Evolutionary conservation across 2,888 invertebrate species (phyloP).

Genomic region (Drosophila buzzatii): DNA sequence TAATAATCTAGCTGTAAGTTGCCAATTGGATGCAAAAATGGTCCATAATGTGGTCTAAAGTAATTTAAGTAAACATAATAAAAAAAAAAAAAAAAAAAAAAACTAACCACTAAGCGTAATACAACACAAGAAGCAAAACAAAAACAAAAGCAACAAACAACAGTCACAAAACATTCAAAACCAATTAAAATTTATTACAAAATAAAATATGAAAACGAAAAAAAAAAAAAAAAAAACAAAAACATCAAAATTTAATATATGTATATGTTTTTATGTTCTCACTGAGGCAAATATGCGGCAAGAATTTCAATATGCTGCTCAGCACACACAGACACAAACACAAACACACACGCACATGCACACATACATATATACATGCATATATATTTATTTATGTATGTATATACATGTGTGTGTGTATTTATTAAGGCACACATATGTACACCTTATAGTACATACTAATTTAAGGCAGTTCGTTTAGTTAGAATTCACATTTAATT

Average conservation of each 20-base stretch:
- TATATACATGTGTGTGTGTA: not conserved
- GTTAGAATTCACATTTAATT: slow-evolving; percentile 8
- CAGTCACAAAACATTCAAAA: slow-evolving; percentile 64
- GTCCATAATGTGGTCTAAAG: slow-evolving; percentile 60
- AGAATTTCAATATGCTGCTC: slow-evolving; percentile 12
- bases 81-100: slow-evolving; percentile 20
- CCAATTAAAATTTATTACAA: slow-evolving; percentile 62
- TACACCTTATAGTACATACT: slow-evolving; percentile 21
- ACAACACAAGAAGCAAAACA: slow-evolving; percentile 21
- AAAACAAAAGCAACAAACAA: slow-evolving; percentile 14
- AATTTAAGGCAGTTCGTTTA: slow-evolving; percentile 18
- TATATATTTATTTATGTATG: too few relatives aligned
- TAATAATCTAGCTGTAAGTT: slow-evolving; percentile 48
- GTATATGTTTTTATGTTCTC: slow-evolving; percentile 46
- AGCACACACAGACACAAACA: slow-evolving; percentile 18
- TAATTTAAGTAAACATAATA: slow-evolving; percentile 56
- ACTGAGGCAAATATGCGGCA: slow-evolving; percentile 18
- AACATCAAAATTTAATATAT: slow-evolving; percentile 33
- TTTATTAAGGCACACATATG: slow-evolving; percentile 4
- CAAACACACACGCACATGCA: slow-evolving; percentile 1
- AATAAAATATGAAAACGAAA: slow-evolving; percentile 61
- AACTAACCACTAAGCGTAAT: slow-evolving; percentile 42
- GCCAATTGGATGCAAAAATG: slow-evolving; percentile 66
- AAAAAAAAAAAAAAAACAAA: slow-evolving; percentile 27
- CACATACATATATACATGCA: slow-evolving; percentile 11